These are phyloP conservation scores for Trichonephila clavipes DNA, from an alignment of 1,140 invertebrate genomes.

Conservation along the genomic window DNA sequence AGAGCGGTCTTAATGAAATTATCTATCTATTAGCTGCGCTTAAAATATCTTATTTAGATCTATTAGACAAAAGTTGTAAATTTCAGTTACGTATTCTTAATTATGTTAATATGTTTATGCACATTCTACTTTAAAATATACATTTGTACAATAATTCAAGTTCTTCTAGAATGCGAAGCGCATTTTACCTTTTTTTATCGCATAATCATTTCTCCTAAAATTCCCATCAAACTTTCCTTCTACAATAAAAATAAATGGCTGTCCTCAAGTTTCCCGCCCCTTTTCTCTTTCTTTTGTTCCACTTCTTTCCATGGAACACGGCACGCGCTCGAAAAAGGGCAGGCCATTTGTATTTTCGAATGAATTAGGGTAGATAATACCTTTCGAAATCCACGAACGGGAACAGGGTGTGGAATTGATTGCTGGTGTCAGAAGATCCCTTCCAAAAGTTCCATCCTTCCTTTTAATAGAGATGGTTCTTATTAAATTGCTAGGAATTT, in stretches of 20 bases:
- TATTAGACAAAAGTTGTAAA: no score
- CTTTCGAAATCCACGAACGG: neutral
- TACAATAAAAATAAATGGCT: slow-evolving; percentile 7
- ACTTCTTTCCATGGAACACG: neutral
- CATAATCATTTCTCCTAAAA: neutral
- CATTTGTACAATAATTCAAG: no score
- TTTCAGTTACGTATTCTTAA: no score
- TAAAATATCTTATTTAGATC: no score
- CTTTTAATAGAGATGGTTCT: neutral
- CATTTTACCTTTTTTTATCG: no score
- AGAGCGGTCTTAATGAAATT: no score
- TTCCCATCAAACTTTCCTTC: neutral
- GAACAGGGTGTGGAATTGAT: slow-evolving; percentile 2
- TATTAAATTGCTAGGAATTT: slow-evolving; percentile 21
- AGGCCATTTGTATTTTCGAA: slow-evolving; percentile 12
- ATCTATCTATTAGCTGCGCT: no score
- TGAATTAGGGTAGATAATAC: slow-evolving; percentile 10
- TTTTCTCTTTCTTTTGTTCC: neutral
- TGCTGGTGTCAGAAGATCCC: neutral
- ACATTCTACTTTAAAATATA: no score
- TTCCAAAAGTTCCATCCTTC: neutral
- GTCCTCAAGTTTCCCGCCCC: neutral
- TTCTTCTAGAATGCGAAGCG: no score
- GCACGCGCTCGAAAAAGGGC: neutral
- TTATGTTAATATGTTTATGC: no score